Percentiles rank a stretch among this genome's conserved stretches.
phyloP scores from a whole-genome alignment of 2,113 vertebrate genomes.

The Trinectes maculatus region DNA sequence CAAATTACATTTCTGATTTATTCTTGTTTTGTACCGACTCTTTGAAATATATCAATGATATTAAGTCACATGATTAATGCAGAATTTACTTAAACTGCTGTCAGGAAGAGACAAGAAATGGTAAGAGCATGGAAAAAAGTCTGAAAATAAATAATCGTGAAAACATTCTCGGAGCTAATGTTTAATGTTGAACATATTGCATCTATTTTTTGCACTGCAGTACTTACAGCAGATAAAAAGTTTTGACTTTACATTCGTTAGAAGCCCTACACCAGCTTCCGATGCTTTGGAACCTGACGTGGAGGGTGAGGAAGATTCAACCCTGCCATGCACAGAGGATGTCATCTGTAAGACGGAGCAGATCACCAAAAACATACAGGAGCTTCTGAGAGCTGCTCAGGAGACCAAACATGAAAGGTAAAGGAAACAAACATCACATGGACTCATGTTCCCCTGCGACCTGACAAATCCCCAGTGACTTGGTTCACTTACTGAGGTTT shows the following conservation, averaged over 20 bases:
- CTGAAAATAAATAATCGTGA: not conserved
- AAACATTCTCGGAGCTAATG: not conserved
- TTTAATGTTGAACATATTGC: not conserved
- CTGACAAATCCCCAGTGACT: slow-evolving; percentile 9
- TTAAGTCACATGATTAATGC: too few relatives aligned
- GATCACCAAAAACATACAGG: slow-evolving; percentile 99
- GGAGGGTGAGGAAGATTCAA: slow-evolving; percentile 78
- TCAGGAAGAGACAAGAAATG: not conserved
- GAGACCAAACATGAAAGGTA: slow-evolving; percentile 98
- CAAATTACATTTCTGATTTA: too few relatives aligned
- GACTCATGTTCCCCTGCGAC: slow-evolving; percentile 25
- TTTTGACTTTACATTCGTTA: slow-evolving; percentile 7
- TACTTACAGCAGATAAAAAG: too few relatives aligned
- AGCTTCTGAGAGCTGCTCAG: slow-evolving; percentile 93
- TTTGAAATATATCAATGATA: too few relatives aligned
- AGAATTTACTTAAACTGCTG: not conserved
- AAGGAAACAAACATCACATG: slow-evolving; percentile 48
- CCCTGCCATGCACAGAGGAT: slow-evolving; percentile 93
- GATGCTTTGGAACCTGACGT: slow-evolving; percentile 77
- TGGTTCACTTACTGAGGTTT: not conserved
- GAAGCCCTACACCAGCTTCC: slow-evolving; percentile 67
- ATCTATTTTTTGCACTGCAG: not conserved
- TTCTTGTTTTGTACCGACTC: too few relatives aligned
- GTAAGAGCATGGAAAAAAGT: not conserved
- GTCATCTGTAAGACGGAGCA: slow-evolving; percentile 98